Conservation (phyloP, 2,797 vertebrate species). For the Ctenochaetus hawaiiensis region DNA sequence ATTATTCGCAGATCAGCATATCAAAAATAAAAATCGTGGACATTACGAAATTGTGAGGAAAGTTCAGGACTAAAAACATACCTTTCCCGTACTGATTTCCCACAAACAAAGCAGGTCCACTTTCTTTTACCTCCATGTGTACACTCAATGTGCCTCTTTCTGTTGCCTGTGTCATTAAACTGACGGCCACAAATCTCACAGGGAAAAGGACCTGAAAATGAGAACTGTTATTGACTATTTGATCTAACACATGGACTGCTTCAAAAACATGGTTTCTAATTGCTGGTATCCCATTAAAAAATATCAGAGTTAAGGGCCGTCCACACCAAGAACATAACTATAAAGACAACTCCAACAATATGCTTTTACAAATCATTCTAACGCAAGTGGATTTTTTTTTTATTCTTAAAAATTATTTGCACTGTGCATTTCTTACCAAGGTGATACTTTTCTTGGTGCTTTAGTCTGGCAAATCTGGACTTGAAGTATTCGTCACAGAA, state of each 20-base stretch:
- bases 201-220: slow-evolving; percentile 92
- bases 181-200: slow-evolving; percentile 98
- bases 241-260: background rate
- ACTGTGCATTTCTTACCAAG: slow-evolving; percentile 85
- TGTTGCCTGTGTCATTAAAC: slow-evolving; percentile 97
- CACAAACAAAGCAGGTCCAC: slow-evolving; percentile 97
- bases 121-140: slow-evolving; percentile 98
- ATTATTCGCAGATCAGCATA: background rate
- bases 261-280: background rate
- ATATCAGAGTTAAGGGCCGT: background rate
- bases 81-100: slow-evolving; percentile 98
- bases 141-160: slow-evolving; percentile 97
- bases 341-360: no score
- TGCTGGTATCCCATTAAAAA: background rate
- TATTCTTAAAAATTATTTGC: background rate
- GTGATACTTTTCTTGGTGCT: slow-evolving; percentile 98
- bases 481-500: slow-evolving; percentile 98
- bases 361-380: no score
- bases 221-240: background rate
- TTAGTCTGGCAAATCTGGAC: slow-evolving; percentile 95
- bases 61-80: slow-evolving; percentile 60
- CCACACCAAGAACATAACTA: no score
- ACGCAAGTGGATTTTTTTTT: no score
- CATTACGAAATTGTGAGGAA: background rate
- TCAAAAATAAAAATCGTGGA: background rate